Base-by-base conservation (phyloP, 2,113 vertebrate species). In the Dermatemys mawii region DNA sequence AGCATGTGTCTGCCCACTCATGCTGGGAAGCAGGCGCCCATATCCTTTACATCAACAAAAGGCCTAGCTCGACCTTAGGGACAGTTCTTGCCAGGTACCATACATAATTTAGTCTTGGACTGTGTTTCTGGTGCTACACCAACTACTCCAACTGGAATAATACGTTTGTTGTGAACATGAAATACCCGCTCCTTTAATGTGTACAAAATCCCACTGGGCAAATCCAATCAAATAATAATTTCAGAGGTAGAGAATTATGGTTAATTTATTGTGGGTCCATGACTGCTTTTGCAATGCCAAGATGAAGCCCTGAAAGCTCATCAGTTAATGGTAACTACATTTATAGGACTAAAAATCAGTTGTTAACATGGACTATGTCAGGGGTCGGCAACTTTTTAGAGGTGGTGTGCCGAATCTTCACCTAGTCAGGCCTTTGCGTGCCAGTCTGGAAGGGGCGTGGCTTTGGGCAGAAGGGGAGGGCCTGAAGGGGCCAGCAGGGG, bases 301-400 rank as follows among this genome's bases (percentile, higher is more conserved):
- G 13, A 63, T 73, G 53, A 48, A 35, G 55, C 82, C 12, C 16
- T 70, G 75, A 90, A 90, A 88, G 57, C 2, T 80, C 38, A 49
- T 75, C 35, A 2, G 3, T 35, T 90, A 51, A 75, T 32, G 60
- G 78, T 89, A 63, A 81, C 44, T 17, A 17, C 32, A 83, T 21
- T 51, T 76, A 78, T 35, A 38, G 8, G 8, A 44, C 26, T 44
- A 79, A 94, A 81, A 0, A 3, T 1, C 35, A 67, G 63, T 67
- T 80, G 88, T 91, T 8, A 82, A 88, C 87, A 90, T 38, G 24
- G 51, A 78, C n/a, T n/a, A n/a, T n/a, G n/a, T n/a, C n/a, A n/a
- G n/a, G n/a, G n/a, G n/a, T n/a, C n/a, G n/a, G n/a, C n/a, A n/a
- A n/a, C n/a, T n/a, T n/a, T n/a, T n/a, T n/a, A n/a, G n/a, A n/a